phyloP scores from a whole-genome alignment of 2,113 vertebrate genomes.

The Puma concolor region DNA sequence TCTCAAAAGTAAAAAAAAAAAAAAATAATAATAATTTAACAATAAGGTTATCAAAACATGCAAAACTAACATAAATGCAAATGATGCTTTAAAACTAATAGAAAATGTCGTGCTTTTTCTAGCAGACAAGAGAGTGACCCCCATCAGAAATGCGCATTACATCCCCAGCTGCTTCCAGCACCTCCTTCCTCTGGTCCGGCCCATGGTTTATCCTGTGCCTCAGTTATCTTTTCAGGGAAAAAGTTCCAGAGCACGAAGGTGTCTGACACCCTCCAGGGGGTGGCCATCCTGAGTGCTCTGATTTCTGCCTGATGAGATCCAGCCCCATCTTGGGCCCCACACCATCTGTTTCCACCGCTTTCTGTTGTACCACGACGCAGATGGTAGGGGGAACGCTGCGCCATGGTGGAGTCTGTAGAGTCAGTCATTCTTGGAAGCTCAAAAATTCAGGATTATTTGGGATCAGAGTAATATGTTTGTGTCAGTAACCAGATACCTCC shows the following conservation, averaged over 20 bases:
- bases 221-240: not conserved
- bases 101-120: not conserved
- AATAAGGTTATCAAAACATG: not conserved
- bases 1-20: not conserved
- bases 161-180: not conserved
- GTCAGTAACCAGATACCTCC: not conserved
- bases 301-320: not conserved
- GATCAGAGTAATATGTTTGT: not conserved
- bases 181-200: not conserved
- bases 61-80: not conserved
- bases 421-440: not conserved
- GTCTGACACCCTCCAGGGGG: too few species aligned
- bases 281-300: not conserved
- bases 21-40: not conserved
- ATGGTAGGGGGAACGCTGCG: not conserved
- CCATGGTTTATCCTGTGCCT: not conserved
- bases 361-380: too few species aligned
- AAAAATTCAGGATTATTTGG: not conserved
- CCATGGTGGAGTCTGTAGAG: not conserved
- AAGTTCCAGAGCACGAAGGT: not conserved
- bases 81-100: not conserved
- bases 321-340: not conserved
- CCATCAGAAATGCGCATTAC: not conserved
- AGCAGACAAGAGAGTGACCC: not conserved
- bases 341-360: not conserved